Percentiles rank a stretch among this genome's conserved stretches.
Conservation (phyloP, 2,113 vertebrate genomes). For the Lampris incognitus region DNA sequence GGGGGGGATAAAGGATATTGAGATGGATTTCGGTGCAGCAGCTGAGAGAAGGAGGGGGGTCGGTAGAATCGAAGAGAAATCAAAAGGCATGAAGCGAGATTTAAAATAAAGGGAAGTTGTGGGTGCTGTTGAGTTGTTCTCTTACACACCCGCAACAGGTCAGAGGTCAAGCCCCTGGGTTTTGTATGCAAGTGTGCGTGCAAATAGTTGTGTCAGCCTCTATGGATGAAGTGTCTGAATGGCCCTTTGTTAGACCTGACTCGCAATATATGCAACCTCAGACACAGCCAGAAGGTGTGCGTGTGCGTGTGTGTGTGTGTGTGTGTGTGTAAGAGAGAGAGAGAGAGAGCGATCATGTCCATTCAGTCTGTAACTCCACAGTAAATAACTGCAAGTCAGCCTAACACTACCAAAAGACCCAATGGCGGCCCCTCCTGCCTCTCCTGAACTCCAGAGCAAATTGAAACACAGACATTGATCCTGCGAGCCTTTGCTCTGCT, state of each 20-base stretch:
- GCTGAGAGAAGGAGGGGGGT: not conserved
- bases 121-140: conserved; percentile 29
- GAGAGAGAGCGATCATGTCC: too few species aligned
- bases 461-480: conserved; percentile 45
- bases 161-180: conserved; percentile 39
- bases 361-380: not conserved
- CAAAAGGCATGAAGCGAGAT: conserved; percentile 13
- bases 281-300: not conserved
- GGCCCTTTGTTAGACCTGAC: conserved; percentile 31
- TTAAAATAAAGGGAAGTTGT: conserved; percentile 14
- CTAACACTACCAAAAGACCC: not conserved
- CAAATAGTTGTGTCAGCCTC: conserved; percentile 33
- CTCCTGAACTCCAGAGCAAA: conserved; percentile 13
- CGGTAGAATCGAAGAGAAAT: not conserved
- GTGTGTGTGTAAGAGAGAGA: not conserved
- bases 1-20: conserved; percentile 17
- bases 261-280: conserved; percentile 16
- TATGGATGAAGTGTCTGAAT: conserved; percentile 23
- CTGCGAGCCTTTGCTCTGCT: conserved; percentile 13
- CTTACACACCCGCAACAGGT: conserved; percentile 37
- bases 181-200: conserved; percentile 17
- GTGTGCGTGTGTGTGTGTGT: not conserved
- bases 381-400: conserved; percentile 1
- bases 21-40: not conserved
- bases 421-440: conserved; percentile 13